Evolutionary conservation across 2,888 invertebrate genomes (phyloP).

Genomic region (Asteroscopus sphinx): DNA sequence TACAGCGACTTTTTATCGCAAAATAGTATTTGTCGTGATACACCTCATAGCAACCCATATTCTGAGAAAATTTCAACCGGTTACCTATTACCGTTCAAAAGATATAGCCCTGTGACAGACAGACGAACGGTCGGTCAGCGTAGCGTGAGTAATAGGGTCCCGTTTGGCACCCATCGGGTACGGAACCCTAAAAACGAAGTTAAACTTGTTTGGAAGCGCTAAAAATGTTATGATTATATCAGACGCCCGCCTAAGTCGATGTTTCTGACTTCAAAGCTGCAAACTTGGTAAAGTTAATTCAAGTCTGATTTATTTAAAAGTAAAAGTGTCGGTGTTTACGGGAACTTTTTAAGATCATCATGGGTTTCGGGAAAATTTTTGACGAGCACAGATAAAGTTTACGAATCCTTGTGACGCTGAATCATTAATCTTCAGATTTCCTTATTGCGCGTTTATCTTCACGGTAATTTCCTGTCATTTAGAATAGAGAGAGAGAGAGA

Average conservation of each 20-base stretch:
- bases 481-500: too few species aligned
- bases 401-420: slow-evolving; percentile 6
- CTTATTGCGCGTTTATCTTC: background rate
- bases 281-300: slow-evolving; percentile 41
- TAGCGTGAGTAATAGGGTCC: too few species aligned
- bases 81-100: too few species aligned
- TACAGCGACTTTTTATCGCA: too few species aligned
- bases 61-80: too few species aligned
- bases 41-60: too few species aligned
- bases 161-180: slow-evolving; percentile 25
- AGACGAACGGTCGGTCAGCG: too few species aligned
- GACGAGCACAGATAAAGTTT: slow-evolving; percentile 20
- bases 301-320: slow-evolving; percentile 45
- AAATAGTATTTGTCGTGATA: too few species aligned
- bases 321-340: slow-evolving; percentile 21
- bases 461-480: background rate
- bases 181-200: slow-evolving; percentile 33
- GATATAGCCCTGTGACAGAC: too few species aligned
- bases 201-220: slow-evolving; percentile 20
- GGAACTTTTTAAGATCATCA: slow-evolving; percentile 29
- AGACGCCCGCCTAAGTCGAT: slow-evolving; percentile 37
- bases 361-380: slow-evolving; percentile 9
- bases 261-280: slow-evolving; percentile 37
- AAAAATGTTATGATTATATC: slow-evolving; percentile 34
- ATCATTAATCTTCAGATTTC: slow-evolving; percentile 25